Base-by-base conservation (phyloP, 2,797 vertebrate species). In the Gymnodraco acuticeps region DNA sequence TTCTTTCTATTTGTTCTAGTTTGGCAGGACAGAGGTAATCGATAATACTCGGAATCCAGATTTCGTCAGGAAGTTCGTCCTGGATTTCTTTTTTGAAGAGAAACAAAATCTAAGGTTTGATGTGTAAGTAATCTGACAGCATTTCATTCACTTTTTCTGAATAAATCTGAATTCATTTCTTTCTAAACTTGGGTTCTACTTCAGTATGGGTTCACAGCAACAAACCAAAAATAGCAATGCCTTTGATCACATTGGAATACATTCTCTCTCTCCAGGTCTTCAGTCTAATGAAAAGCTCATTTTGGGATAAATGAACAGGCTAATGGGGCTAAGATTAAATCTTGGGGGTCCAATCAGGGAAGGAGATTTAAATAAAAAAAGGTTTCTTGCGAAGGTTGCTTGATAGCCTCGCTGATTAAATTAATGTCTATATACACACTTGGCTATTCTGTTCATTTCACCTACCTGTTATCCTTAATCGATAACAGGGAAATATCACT, bases 11-110 rank as follows among this genome's bases (percentile, higher is more conserved):
- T 82, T 53, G 41, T 50, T 69, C 61, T 87, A 99, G 98, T 99
- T 97, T 15, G 98, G 98, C 69, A 94, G 98, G 78, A 99, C 98
- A 0, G 98, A 99, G 80, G 96, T 99, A 64, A 99, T 99, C 0
- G 97, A 99, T 91, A 99, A 99, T 91, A 97, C 97, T 47, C 90
- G 98, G 74, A 99, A 97, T 85, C 98, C 98, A 0, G 98, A 99
- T 90, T 99, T 99, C 23, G 95, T 99, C 83, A 95, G 98, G 81
- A 99, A 99, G 85, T 99, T 99, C 3, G 95, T 99, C 73, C 92
- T 99, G 45, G 98, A 99, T 92, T 99, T 97, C 93, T 99, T 98
- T 92, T 99, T 99, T 5, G 98, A 99, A 81, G 98, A 99, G 92
- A 99, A 97, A 89, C 98, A 99, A 91, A 99, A 98, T 73, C 94